phyloP scores from a whole-genome alignment of 2,797 vertebrate species.

The Uromys caudimaculatus region DNA sequence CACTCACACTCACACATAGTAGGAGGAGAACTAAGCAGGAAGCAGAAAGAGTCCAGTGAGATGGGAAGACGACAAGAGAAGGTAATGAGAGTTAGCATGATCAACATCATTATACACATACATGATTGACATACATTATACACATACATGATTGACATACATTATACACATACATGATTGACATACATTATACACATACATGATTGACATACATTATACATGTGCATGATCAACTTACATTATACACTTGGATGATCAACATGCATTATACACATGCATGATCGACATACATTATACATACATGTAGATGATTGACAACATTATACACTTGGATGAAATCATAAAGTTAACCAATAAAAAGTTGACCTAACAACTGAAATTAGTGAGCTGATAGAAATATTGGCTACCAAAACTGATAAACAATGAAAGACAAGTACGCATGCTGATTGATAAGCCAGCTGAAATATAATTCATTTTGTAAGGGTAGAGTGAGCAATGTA shows the following conservation, averaged over 20 bases:
- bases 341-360: background rate
- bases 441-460: background rate
- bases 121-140: too few relatives aligned
- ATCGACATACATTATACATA: too few relatives aligned
- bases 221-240: too few relatives aligned
- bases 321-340: background rate
- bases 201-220: too few relatives aligned
- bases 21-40: background rate
- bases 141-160: too few relatives aligned
- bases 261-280: too few relatives aligned
- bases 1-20: background rate
- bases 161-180: too few relatives aligned
- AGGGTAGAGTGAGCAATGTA: background rate
- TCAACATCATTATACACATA: background rate
- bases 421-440: background rate
- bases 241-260: too few relatives aligned
- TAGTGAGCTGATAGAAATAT: background rate
- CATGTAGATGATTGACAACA: background rate
- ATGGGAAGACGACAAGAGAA: background rate
- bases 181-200: too few relatives aligned
- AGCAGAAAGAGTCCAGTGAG: background rate
- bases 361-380: background rate
- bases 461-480: background rate
- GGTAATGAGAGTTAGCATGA: background rate
- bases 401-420: background rate